Percentiles rank a stretch among this genome's conserved stretches.
Evolutionary conservation across 2,888 invertebrate species (phyloP).

Genomic region (Cryptus armator): DNA sequence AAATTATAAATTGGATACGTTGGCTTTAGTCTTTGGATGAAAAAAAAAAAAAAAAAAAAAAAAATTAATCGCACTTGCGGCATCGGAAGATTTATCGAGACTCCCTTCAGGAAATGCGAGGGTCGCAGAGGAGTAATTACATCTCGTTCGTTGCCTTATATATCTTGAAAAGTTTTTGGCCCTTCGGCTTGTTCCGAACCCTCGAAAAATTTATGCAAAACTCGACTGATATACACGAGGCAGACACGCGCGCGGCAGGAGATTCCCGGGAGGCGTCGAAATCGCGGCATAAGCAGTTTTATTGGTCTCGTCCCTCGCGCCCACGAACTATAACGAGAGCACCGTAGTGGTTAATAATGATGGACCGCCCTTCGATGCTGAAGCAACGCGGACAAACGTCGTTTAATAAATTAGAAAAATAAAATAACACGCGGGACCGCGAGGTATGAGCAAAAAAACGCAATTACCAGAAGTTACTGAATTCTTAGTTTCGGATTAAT

Average conservation of each 20-base stretch:
- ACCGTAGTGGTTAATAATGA: conserved; percentile 40
- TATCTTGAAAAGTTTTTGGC: conserved; percentile 42
- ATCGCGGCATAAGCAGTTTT: conserved; percentile 59
- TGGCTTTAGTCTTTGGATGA: neutral
- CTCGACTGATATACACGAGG: conserved; percentile 49
- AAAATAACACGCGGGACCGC: neutral
- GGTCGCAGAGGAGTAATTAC: conserved; percentile 46
- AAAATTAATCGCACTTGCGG: conserved; percentile 33
- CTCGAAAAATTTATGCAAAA: conserved; percentile 59
- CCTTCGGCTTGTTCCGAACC: conserved; percentile 22
- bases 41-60: conserved; percentile 3
- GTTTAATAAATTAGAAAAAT: conserved; percentile 24
- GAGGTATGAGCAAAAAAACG: neutral
- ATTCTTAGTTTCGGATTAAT: neutral
- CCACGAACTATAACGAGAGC: conserved; percentile 23
- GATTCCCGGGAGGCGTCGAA: conserved; percentile 25
- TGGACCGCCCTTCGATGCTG: conserved; percentile 34
- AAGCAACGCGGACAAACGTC: conserved; percentile 21
- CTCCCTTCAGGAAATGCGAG: conserved; percentile 6
- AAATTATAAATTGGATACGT: conserved; percentile 2
- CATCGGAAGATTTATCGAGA: conserved; percentile 32
- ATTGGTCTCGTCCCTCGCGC: conserved; percentile 44
- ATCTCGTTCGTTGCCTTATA: conserved; percentile 6
- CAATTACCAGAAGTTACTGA: neutral
- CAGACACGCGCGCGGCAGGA: conserved; percentile 17